Evolutionary conservation across 2,888 invertebrate genomes (phyloP), one percentile per base, ranked within the genome.

Genomic region (Lacanobia oleracea): DNA sequence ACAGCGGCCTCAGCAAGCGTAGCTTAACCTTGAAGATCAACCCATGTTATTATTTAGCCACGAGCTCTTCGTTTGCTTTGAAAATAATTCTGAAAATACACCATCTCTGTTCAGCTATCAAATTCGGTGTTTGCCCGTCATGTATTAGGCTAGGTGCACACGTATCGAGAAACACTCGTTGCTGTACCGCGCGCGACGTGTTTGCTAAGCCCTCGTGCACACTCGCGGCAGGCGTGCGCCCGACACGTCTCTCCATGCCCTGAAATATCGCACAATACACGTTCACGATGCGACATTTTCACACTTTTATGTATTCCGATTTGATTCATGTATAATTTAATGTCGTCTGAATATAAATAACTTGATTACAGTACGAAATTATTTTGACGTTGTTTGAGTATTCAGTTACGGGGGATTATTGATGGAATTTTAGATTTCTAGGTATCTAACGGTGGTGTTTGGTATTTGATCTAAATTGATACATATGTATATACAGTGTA

Each of bases 301-400:
- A 80, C 83, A 85, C 80, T 85, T 86, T 86, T 87, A 82, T 85
- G 77, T 87, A 84, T 85, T 85, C 86, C 77, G 75, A 86, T 85
- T 85, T 86, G 85, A 85, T 84, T 81, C 86, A 84, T 85, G 85
- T 86, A 86, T 86, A 83, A 84, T 86, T 86, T 86, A 86, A 86
- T 86, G 84, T 86, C 80, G 77, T 82, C 84, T 83, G 85, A 86
- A 86, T 86, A 86, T 86, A 86, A 86, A 86, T 81, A 84, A 83
- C 84, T 81, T 83, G 86, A 86, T 86, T 86, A 86, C 76, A 45
- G 18, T 71, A 61, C 61, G 70, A 84, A 82, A 82, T 86, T 77
- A 81, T 85, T 78, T 84, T 72, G 80, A 77, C 62, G 67, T 81
- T 82, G 65, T 84, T 75, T 50, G 75, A 71, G 75, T 70, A 67